Percentiles rank a stretch among this genome's conserved stretches.
Evolutionary conservation across 2,888 invertebrate species (phyloP).

Genomic region (Eurytoma adleriae): DNA sequence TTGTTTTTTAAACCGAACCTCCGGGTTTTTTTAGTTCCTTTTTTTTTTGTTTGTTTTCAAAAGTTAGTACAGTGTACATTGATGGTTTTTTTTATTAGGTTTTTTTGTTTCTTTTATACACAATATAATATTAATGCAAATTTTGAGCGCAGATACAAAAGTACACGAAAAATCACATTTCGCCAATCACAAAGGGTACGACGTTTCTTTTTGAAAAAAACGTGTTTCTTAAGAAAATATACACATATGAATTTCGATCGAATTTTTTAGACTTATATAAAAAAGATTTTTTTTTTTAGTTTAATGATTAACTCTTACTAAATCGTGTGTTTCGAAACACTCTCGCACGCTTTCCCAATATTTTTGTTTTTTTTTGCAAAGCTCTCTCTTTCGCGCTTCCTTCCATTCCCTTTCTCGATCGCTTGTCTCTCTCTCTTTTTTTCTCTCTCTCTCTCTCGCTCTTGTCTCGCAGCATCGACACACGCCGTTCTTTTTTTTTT

Average conservation of each 20-base stretch:
- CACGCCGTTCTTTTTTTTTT: constrained; percentile 58
- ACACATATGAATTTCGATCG: constrained; percentile 47
- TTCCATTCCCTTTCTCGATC: constrained; percentile 47
- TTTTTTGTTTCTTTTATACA: constrained; percentile 30
- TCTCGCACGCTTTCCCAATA: constrained; percentile 49
- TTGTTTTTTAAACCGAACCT: constrained; percentile 2
- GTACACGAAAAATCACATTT: constrained; percentile 56
- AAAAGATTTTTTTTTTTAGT: constrained; percentile 16
- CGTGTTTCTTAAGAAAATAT: constrained; percentile 49
- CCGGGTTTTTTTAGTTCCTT: constrained; percentile 2
- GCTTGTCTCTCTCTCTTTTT: constrained; percentile 45
- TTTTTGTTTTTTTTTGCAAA: neutral
- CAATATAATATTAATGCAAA: constrained; percentile 31
- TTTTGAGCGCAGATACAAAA: constrained; percentile 57
- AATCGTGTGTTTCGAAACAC: constrained; percentile 49
- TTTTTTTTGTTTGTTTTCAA: neutral
- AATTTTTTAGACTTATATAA: constrained; percentile 34
- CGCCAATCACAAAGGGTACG: constrained; percentile 51
- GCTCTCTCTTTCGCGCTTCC: constrained; percentile 34
- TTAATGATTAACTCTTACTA: constrained; percentile 22
- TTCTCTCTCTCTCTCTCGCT: constrained; percentile 40
- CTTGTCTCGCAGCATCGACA: constrained; percentile 57
- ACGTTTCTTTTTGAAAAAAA: constrained; percentile 52
- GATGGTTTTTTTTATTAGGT: constrained; percentile 24
- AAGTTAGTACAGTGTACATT: constrained; percentile 56